Base-by-base conservation (phyloP, 2,797 vertebrate species). In the Sylvilagus floridanus region DNA sequence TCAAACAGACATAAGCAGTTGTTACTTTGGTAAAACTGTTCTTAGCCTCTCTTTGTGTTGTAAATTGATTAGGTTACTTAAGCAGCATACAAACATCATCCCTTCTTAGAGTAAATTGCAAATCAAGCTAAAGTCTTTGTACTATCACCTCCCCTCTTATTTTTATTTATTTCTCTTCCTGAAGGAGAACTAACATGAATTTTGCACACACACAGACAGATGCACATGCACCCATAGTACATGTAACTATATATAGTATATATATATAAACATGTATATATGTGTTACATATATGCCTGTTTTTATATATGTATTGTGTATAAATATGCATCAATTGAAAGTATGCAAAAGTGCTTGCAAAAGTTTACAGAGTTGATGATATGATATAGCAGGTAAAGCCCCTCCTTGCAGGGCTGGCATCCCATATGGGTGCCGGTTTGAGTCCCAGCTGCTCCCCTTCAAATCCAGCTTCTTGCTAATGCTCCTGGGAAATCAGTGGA, bases 161-260 rank as follows among this genome's bases (percentile, higher is more conserved):
- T 95, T 93, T 86, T 30, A 50, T 84, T 72, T 73, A 82, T 62
- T 82, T 84, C 8, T 90, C 28, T 90, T 84, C 12, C 4, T 22
- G 63, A 63, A 52, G 71, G 52, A 94, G 52, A 89, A 79, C 21
- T 62, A 62, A n/a, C 22, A 52, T 60, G 79, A 3, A 52, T 65
- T 85, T 85, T 32, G 50, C n/a, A 35, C 7, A 63, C 26, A 35
- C 3, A 28, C 26, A 13, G 4, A 57, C 11, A 42, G 16, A 77
- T 4, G 26, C 17, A 32, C 37, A 47, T 5, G 37, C 35, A 9
- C 14, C 22, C 4, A 72, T 54, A 47, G 42, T 47, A 47, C 42
- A 47, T 47, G 7, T 9, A 47, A 10, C 42, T 47, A 47, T 47
- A 47, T 47, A 47, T 47, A 9, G 42, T 35, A 35, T 47, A 47